These are phyloP conservation scores for Argyra leucocephala DNA, from an alignment of 2,888 invertebrate species.

Conservation along the genomic window DNA sequence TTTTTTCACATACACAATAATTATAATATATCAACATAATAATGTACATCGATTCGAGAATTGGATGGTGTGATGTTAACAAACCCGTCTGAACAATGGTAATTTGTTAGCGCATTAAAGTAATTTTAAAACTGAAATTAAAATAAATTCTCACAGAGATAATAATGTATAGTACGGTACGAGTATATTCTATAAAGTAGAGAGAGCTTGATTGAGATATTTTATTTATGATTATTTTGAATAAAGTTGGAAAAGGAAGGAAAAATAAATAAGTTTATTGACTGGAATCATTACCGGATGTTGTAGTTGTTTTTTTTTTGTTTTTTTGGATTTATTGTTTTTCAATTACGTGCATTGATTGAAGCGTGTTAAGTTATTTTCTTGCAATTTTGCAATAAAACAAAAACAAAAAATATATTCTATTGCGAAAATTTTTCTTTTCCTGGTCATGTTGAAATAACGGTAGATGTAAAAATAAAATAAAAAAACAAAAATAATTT, in stretches of 20 bases:
- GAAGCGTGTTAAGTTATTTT: not conserved
- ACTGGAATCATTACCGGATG: not conserved
- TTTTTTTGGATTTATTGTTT: not conserved
- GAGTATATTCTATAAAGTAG: too few species aligned
- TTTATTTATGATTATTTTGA: too few species aligned
- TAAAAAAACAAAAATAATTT: not conserved
- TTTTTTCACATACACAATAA: too few species aligned
- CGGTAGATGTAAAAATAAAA: not conserved
- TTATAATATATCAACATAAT: too few species aligned
- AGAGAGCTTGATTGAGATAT: too few species aligned
- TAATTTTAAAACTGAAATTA: too few species aligned
- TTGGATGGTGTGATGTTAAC: too few species aligned
- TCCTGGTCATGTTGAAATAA: not conserved
- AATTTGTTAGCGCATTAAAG: too few species aligned
- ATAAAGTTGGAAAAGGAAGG: not conserved
- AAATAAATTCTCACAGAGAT: too few species aligned
- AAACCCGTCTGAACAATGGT: too few species aligned
- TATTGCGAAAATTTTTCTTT: constrained; percentile 9
- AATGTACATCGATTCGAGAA: too few species aligned
- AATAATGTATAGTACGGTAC: too few species aligned
- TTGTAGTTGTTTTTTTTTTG: not conserved
- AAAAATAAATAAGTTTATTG: not conserved
- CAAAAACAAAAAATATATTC: constrained; percentile 13
- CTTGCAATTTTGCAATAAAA: constrained; percentile 4
- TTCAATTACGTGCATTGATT: constrained; percentile 6